A percentile compares a stretch with the other conserved stretches of the same genome.
These are phyloP conservation scores for Oreochromis spilurus DNA, from an alignment of 2,113 vertebrate genomes.

Conservation along the genomic window DNA sequence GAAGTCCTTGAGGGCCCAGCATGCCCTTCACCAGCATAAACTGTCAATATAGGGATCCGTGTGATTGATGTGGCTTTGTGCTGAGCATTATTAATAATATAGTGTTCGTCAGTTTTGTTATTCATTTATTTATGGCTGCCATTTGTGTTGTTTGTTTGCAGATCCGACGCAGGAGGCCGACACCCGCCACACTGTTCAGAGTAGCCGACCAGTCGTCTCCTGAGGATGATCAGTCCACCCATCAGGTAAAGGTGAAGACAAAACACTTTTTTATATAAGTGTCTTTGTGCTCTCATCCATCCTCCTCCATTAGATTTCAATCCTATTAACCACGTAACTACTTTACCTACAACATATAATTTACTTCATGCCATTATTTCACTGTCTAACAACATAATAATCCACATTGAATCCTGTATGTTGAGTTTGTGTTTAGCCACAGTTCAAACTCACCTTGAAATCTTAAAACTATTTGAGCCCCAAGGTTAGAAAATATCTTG, in stretches of 20 bases:
- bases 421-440: not conserved
- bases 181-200: conserved; percentile 89
- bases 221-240: conserved; percentile 75
- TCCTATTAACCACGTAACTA: not conserved
- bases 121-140: conserved; percentile 16
- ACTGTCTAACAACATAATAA: not conserved
- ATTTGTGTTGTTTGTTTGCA: conserved; percentile 52
- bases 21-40: not conserved
- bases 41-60: not conserved
- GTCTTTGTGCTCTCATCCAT: not conserved
- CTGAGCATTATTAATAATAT: conserved; percentile 20
- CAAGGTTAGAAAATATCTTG: not conserved
- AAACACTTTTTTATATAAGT: conserved; percentile 1
- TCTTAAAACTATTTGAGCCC: not conserved
- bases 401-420: not conserved
- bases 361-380: not conserved
- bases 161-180: conserved; percentile 90
- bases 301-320: not conserved
- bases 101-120: not conserved
- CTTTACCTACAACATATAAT: not conserved
- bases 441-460: not conserved
- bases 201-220: conserved; percentile 87
- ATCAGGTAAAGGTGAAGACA: conserved; percentile 71
- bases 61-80: not conserved
- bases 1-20: not conserved